Base-by-base conservation (phyloP, 2,113 vertebrate species). In the Spea bombifrons region DNA sequence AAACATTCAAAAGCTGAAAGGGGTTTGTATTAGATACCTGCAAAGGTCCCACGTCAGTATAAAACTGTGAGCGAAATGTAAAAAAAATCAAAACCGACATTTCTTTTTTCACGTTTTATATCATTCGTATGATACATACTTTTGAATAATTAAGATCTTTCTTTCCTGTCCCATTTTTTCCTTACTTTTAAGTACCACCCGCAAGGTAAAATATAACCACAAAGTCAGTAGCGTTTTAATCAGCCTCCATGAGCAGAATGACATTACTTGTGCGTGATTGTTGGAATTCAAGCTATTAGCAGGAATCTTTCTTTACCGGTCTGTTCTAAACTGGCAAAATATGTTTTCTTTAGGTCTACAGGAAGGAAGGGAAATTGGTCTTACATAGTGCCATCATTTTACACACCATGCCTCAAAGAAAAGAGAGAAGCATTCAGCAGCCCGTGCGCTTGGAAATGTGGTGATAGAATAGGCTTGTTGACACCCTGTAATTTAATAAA, bases 291-390 rank as follows among this genome's bases (percentile, higher is more conserved):
- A 46, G 57, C 8, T 13, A 63, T 64, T 64, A 52, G 67, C 46
- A 71, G 44, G 15, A 49, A 15, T 13, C 2, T 71, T 49, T 72
- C 59, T 72, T 46, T 78, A 68, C 55, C 50, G 17, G 5, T 17
- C 48, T 64, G 30, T 52, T 16, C 15, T 53, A 66, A 30, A 8
- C 69, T 64, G 44, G 69, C 65, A 78, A 65, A 72, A 72, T 70
- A 49, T 78, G 68, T 78, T 78, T 72, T 78, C 59, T 66, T 70
- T 46, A 71, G 47, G 30, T 53, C 72, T 78, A 52, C 69, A 71
- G 68, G 59, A 71, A 78, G 69, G 76, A 65, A 78, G 65, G 43
- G 47, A 65, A 78, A 65, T 72, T 66, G 67, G 75, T 48, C 55
- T 70, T 75, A 75, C 49, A 66, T 66, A 53, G 74, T 75, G 10